A percentile compares a stretch with the other conserved stretches of the same genome.
Conservation (phyloP, 2,888 invertebrate species). For the Pachliopta kotzebuea region DNA sequence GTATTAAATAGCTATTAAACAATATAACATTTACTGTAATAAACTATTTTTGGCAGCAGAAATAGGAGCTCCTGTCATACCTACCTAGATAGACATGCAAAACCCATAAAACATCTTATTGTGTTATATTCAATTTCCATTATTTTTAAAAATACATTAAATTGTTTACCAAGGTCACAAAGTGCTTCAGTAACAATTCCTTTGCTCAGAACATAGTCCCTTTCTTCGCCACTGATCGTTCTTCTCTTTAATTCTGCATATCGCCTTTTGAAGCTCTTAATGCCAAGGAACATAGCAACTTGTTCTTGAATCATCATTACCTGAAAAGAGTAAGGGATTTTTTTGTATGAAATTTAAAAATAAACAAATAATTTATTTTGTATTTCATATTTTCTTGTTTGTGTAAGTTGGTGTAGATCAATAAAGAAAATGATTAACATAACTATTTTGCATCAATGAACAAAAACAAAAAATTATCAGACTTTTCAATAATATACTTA, state of each 20-base stretch:
- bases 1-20: no score
- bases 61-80: no score
- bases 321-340: conserved; percentile 68
- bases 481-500: no score
- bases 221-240: conserved; percentile 90
- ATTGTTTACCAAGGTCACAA: conserved; percentile 90
- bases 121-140: not conserved
- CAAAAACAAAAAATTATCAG: no score
- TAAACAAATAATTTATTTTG: no score
- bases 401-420: no score
- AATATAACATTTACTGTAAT: no score
- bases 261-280: conserved; percentile 98
- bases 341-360: not conserved
- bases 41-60: no score
- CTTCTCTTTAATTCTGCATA: conserved; percentile 93
- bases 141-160: not conserved
- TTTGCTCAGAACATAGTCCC: conserved; percentile 91
- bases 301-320: conserved; percentile 97
- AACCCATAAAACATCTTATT: not conserved
- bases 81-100: no score
- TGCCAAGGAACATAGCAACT: conserved; percentile 96
- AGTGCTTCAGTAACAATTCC: conserved; percentile 93
- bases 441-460: no score
- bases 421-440: no score
- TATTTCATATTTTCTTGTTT: no score